These are phyloP conservation scores for Bellardia pandia DNA, from an alignment of 2,888 invertebrate species.

Conservation along the genomic window DNA sequence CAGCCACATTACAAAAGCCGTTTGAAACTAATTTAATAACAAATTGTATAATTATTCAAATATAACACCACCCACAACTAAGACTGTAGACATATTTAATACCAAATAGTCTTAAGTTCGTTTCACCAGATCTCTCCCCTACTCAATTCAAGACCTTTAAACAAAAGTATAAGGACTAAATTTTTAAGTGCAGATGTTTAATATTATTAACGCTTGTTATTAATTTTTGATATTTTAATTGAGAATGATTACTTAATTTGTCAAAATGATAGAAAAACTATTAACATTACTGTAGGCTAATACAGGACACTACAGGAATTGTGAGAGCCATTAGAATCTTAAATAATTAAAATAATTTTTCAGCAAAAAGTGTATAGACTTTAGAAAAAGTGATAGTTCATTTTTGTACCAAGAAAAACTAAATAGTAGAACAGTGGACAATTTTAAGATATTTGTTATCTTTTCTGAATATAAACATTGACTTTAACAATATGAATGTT, in stretches of 20 bases:
- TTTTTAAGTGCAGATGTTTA: neutral
- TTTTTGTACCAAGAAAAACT: no score
- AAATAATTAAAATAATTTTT: conserved; percentile 23
- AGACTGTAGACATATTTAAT: neutral
- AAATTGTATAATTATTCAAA: neutral
- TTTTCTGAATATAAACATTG: no score
- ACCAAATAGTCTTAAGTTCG: neutral
- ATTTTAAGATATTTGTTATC: no score
- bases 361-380: neutral
- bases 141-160: neutral
- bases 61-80: neutral
- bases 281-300: neutral
- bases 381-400: neutral
- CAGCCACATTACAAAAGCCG: neutral
- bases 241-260: conserved; percentile 39
- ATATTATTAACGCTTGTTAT: conserved; percentile 18
- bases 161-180: neutral
- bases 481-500: no score
- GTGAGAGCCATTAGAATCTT: conserved; percentile 9
- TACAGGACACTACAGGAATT: neutral
- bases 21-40: neutral
- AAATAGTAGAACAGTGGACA: neutral
- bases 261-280: conserved; percentile 2
- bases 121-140: neutral
- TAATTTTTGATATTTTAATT: conserved; percentile 45